Evolutionary conservation across 1,140 invertebrate genomes (phyloP).

Genomic region (Apis laboriosa): DNA sequence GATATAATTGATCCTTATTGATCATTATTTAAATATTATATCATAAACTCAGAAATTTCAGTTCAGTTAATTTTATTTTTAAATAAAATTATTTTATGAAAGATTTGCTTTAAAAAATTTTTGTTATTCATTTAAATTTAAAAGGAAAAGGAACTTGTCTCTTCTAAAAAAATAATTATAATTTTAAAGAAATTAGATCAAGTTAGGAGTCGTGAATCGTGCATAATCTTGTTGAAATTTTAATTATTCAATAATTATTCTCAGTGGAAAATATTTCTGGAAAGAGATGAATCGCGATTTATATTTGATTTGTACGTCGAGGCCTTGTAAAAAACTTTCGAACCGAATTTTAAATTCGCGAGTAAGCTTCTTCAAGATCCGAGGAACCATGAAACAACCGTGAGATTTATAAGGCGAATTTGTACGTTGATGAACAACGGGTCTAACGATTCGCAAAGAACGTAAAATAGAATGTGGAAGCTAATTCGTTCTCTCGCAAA

Average conservation of each 20-base stretch:
- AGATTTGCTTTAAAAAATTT: too few relatives aligned
- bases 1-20: too few relatives aligned
- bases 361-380: not conserved
- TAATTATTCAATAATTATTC: not conserved
- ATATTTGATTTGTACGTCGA: conserved; percentile 31
- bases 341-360: conserved; percentile 42
- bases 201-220: too few relatives aligned
- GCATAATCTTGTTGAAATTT: not conserved
- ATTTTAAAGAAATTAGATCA: too few relatives aligned
- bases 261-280: not conserved
- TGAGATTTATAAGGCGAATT: conserved; percentile 33
- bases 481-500: conserved; percentile 22
- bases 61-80: too few relatives aligned
- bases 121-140: too few relatives aligned
- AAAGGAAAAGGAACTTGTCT: too few relatives aligned
- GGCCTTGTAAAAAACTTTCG: not conserved
- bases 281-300: conserved; percentile 17
- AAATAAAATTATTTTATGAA: too few relatives aligned
- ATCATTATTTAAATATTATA: too few relatives aligned
- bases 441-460: conserved; percentile 12
- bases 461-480: not conserved
- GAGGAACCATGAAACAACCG: not conserved
- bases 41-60: too few relatives aligned
- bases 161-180: too few relatives aligned
- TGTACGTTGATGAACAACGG: conserved; percentile 12